A percentile compares a stretch with the other conserved stretches of the same genome.
Evolutionary conservation across 2,113 vertebrate genomes (phyloP).

Genomic region (Protobothrops mucrosquamatus): DNA sequence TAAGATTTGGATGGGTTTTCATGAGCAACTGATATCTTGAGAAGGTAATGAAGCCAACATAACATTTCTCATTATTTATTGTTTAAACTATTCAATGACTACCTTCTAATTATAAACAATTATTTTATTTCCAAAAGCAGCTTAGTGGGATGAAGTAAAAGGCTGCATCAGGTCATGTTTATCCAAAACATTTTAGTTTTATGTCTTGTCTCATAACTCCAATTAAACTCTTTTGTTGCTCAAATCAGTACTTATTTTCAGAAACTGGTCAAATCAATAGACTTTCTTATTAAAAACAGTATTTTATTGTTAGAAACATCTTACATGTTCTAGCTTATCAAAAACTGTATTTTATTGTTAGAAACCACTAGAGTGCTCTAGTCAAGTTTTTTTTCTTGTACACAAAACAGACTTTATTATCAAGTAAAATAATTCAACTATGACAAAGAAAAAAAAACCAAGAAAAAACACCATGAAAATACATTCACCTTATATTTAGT

Average conservation of each 20-base stretch:
- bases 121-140: not conserved
- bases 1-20: not conserved
- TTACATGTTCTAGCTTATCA: not conserved
- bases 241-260: not conserved
- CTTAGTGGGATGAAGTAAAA: not conserved
- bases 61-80: not conserved
- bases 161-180: not conserved
- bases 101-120: not conserved
- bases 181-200: not conserved
- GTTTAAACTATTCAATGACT: not conserved
- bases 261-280: not conserved
- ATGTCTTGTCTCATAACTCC: not conserved
- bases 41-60: not conserved
- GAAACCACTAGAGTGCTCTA: not conserved
- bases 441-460: not conserved
- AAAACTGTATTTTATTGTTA: not conserved
- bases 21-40: not conserved
- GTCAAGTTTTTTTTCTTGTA: not conserved
- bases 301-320: not conserved
- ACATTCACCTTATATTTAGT: not conserved
- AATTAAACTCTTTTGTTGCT: not conserved
- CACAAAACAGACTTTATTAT: not conserved
- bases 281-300: not conserved
- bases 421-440: not conserved
- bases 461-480: not conserved